phyloP scores from a whole-genome alignment of 2,797 vertebrate genomes.

The Leucoraja ocellata region DNA sequence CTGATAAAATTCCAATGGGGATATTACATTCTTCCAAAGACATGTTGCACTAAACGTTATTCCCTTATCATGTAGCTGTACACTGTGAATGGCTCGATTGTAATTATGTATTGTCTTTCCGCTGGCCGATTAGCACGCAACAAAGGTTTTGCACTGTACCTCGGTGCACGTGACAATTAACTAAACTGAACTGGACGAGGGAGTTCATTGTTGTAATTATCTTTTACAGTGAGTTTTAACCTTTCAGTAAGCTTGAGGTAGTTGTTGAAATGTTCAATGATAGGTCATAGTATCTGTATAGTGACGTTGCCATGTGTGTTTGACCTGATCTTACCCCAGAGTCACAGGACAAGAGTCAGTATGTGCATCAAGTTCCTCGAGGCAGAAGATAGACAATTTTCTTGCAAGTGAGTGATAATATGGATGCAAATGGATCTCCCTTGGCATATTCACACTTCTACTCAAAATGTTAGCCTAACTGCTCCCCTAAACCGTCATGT shows the following conservation, averaged over 20 bases:
- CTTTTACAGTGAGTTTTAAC: background rate
- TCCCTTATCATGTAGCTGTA: too few species aligned
- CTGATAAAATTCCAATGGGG: background rate
- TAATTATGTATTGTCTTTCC: too few species aligned
- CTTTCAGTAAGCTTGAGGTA: background rate
- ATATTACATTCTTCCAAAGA: background rate
- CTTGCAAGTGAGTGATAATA: background rate
- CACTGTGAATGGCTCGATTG: too few species aligned
- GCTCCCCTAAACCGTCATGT: background rate
- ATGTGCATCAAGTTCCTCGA: conserved; percentile 67
- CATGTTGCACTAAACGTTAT: too few species aligned
- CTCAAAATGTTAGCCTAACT: background rate
- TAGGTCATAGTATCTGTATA: background rate
- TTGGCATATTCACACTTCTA: background rate
- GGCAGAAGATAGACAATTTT: conserved; percentile 68
- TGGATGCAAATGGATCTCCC: background rate
- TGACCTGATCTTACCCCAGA: background rate
- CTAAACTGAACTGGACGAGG: background rate
- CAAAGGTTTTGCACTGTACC: too few species aligned
- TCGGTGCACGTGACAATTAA: too few species aligned
- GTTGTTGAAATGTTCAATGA: background rate
- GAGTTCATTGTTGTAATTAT: background rate
- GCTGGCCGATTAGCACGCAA: too few species aligned
- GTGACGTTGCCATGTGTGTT: background rate
- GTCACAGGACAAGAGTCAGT: too few species aligned